A percentile compares a stretch with the other conserved stretches of the same genome.
Evolutionary conservation across 2,888 invertebrate species (phyloP).

Genomic region (Thymelicus acteon): DNA sequence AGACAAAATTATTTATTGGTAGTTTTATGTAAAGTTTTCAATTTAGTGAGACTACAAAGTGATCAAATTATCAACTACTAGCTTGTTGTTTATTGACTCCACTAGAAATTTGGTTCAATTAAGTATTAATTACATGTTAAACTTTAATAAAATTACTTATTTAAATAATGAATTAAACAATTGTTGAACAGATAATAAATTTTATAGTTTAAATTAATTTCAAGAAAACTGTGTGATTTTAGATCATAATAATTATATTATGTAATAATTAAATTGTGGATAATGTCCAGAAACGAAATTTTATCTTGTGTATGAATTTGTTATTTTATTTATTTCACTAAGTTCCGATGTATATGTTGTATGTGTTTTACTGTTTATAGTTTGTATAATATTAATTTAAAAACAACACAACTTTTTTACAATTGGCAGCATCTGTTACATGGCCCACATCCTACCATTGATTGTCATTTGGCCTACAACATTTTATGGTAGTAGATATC

Average conservation of each 20-base stretch:
- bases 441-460: constrained; percentile 37
- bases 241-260: constrained; percentile 36
- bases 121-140: constrained; percentile 19
- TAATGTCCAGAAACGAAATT: constrained; percentile 39
- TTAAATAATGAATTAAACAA: constrained; percentile 25
- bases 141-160: constrained; percentile 25
- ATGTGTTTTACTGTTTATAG: constrained; percentile 17
- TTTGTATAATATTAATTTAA: neutral
- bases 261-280: constrained; percentile 36
- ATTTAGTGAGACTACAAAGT: neutral
- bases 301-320: constrained; percentile 34
- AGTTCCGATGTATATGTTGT: constrained; percentile 32
- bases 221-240: constrained; percentile 32
- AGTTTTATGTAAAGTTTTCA: neutral
- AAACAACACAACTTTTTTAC: constrained; percentile 23
- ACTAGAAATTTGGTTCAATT: neutral
- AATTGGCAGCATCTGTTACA: constrained; percentile 19
- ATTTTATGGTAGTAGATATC: constrained; percentile 13
- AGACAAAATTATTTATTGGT: neutral
- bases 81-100: neutral
- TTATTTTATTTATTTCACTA: constrained; percentile 41
- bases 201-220: constrained; percentile 34
- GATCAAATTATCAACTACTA: neutral
- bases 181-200: constrained; percentile 32
- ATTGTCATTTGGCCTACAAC: constrained; percentile 38